A percentile compares a stretch with the other conserved stretches of the same genome.
Evolutionary conservation across 1,140 invertebrate genomes (phyloP).

Genomic region (Nymphalis io): DNA sequence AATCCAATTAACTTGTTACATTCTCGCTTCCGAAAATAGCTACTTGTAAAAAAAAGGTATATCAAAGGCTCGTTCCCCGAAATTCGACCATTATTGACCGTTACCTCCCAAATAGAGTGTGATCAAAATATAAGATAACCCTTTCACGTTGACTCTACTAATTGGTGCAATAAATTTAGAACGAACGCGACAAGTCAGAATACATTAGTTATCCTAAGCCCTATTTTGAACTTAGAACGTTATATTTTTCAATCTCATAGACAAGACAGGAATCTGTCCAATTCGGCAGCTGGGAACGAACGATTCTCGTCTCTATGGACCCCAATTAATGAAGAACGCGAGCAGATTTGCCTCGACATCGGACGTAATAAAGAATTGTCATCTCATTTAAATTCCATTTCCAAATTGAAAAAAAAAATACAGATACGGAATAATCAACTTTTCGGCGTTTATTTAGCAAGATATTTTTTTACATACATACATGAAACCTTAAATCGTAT

Average conservation of each 20-base stretch:
- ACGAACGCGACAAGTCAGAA: conserved; percentile 55
- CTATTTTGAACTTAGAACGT: conserved; percentile 53
- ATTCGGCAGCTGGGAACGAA: conserved; percentile 42
- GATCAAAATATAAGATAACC: conserved; percentile 70
- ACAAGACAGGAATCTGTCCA: conserved; percentile 55
- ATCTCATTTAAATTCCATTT: conserved; percentile 76
- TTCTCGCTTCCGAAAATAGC: conserved; percentile 76
- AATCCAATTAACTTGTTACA: conserved; percentile 78
- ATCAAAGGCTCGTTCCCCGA: conserved; percentile 65
- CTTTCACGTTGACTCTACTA: conserved; percentile 72
- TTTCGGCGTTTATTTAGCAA: neutral
- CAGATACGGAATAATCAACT: neutral
- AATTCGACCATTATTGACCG: conserved; percentile 72
- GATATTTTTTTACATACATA: neutral
- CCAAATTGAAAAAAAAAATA: conserved; percentile 31
- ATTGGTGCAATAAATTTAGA: conserved; percentile 78
- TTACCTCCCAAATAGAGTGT: conserved; percentile 77
- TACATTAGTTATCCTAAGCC: conserved; percentile 40
- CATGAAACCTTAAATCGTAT: neutral
- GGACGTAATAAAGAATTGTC: conserved; percentile 67
- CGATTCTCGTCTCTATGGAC: conserved; percentile 59
- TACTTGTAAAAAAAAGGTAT: conserved; percentile 57
- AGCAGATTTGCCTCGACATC: conserved; percentile 50
- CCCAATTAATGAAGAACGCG: conserved; percentile 55
- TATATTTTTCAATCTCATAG: conserved; percentile 34